Base-by-base conservation (phyloP, 2,113 vertebrate genomes). In the Centropus bengalensis region DNA sequence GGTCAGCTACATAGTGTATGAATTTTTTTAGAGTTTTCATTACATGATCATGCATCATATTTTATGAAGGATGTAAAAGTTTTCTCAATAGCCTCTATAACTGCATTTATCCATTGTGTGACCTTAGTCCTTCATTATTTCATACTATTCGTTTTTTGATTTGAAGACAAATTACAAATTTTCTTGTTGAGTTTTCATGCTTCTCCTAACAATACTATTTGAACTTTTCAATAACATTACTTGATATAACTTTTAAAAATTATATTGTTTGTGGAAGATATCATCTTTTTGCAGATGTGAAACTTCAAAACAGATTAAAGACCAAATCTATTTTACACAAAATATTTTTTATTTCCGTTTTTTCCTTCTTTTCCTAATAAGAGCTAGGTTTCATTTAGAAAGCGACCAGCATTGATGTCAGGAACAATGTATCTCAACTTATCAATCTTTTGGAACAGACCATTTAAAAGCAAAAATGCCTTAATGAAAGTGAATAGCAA, bases 11-110 rank as follows among this genome's bases (percentile, higher is more conserved):
- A 27, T 15, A 32, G 9, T 45, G 56, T 27, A 30, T 49, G 21
- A 20, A 54, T 38, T 51, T 91, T 90, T 90, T 90, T 91, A 42
- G 64, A 40, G 60, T 45, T 58, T 92, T 77, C 40, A 92, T 77
- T 73, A 80, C 12, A 47, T 36, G 21, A 45, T 18, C 56, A 86
- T 70, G 62, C 8, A 67, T 76, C 54, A 74, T 75, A 55, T 64
- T 88, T 96, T 84, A 94, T 84, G 83, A 36, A 92, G 77, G 64
- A 63, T 33, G 10, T 82, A 91, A 89, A 90, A 95, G 63, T 23
- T 78, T 51, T 47, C 38, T 81, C 47, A 70, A 42, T 38, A 88
- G 16, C 24, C 73, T 92, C 32, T 62, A 28, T 86, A 40, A 40
- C 8, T 67, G 10, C 9, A 71, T 44, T 33, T 55, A 1, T 88